Evolutionary conservation across 2,113 vertebrate species (phyloP), one percentile per base, ranked within the genome.

Genomic region (Spea bombifrons): DNA sequence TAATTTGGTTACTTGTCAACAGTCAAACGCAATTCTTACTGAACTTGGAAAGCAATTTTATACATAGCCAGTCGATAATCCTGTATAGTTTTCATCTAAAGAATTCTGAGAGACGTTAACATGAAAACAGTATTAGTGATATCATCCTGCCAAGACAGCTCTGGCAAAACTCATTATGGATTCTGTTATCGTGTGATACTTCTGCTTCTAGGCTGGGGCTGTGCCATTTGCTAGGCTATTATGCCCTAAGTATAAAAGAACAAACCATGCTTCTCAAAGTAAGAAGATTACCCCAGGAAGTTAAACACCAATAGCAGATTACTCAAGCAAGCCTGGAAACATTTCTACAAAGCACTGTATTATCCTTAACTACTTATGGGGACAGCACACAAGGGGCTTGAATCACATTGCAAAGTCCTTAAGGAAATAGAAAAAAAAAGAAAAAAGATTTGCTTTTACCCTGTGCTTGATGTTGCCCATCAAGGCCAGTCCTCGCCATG

Each of bases 161-260:
- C 66, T 46, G 47, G 10, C 50, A 6, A 43, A 43, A 10, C 45
- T 10, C 57, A 71, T 64, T 64, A 46, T 71, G 67, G 5, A 65
- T 53, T 16, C 5, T 71, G 55, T 78, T 78, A 78, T 78, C 68
- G 71, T 71, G 7, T 16, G 43, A 7, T 43, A 15, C 53, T 70
- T 52, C 66, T 77, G 67, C 57, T 71, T 78, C 76, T 46, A 71
- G 30, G 59, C 46, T 45, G 47, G 48, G 46, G 46, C 67, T 71
- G 67, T 49, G 76, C 76, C 76, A 78, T 71, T 47, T 71, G 76
- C 63, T 53, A 47, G 68, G 67, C 50, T 71, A 65, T 65, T 65
- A 78, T 78, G 57, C 48, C 30, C 13, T 17, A 49, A 45, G 76
- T 71, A 71, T 70, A 71, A 71, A 78, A 70, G 66, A 70, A 77